Percentiles rank a stretch among this genome's conserved stretches.
Evolutionary conservation across 2,888 invertebrate species (phyloP).

Genomic region (Apotomis turbidana): DNA sequence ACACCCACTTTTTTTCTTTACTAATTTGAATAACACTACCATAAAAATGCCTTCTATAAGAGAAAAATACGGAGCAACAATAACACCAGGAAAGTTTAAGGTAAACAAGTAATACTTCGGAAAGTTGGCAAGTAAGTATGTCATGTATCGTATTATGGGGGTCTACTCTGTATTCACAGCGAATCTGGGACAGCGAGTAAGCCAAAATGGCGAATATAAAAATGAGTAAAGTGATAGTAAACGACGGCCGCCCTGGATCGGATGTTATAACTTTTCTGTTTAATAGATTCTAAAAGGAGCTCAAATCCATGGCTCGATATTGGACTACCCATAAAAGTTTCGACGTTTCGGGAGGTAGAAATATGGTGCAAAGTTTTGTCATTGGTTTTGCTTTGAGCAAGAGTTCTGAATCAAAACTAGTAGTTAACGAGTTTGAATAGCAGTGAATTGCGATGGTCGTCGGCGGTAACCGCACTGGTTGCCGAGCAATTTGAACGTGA

Average conservation of each 20-base stretch:
- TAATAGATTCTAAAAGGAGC: constrained; percentile 69
- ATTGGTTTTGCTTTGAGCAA: neutral
- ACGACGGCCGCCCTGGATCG: constrained; percentile 60
- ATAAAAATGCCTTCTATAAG: neutral
- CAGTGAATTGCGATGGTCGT: constrained; percentile 4
- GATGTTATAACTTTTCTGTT: constrained; percentile 67
- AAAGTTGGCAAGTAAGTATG: constrained; percentile 67
- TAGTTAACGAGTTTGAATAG: constrained; percentile 16
- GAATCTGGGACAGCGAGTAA: constrained; percentile 71
- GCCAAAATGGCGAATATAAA: constrained; percentile 75
- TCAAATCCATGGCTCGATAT: constrained; percentile 52
- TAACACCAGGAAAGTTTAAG: constrained; percentile 48
- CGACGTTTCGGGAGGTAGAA: constrained; percentile 34
- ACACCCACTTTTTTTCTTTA: no score
- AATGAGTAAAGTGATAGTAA: constrained; percentile 80
- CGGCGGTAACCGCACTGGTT: constrained; percentile 8
- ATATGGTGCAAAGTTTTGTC: constrained; percentile 14
- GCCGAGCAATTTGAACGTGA: constrained; percentile 14
- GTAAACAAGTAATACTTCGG: constrained; percentile 58
- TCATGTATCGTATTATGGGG: constrained; percentile 69
- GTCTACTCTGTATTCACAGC: constrained; percentile 71
- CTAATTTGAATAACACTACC: neutral
- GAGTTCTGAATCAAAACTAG: constrained; percentile 1
- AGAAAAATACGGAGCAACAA: constrained; percentile 16
- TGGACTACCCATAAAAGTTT: constrained; percentile 56